phyloP scores from a whole-genome alignment of 2,797 vertebrate species.

The Moxostoma hubbsi region DNA sequence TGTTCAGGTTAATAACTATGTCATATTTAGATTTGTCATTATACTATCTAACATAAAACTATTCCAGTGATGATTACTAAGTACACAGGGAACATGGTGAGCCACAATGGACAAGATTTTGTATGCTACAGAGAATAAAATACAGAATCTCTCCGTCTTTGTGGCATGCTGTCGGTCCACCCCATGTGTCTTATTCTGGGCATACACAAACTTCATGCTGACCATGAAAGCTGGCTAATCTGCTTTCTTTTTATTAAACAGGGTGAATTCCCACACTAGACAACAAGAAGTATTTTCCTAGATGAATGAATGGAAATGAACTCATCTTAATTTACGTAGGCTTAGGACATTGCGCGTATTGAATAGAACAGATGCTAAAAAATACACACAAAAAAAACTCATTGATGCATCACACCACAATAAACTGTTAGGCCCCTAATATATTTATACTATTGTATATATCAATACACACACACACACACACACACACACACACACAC shows the following conservation, averaged over 20 bases:
- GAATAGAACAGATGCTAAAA: no score
- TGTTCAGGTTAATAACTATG: slow-evolving; percentile 53
- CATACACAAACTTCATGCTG: slow-evolving; percentile 32
- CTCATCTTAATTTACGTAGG: neutral
- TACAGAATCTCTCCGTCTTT: slow-evolving; percentile 1
- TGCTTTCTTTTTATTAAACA: slow-evolving; percentile 52
- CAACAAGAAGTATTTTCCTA: neutral
- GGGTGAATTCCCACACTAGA: slow-evolving; percentile 54
- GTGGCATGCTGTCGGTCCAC: slow-evolving; percentile 12
- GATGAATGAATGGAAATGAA: slow-evolving; percentile 4
- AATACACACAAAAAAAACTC: no score
- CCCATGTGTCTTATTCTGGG: neutral
- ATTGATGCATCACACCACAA: no score
- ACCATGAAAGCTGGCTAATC: slow-evolving; percentile 57
- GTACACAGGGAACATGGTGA: slow-evolving; percentile 28
- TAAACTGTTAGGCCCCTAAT: no score
- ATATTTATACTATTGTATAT: no score
- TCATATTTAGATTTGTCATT: slow-evolving; percentile 50
- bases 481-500: no score
- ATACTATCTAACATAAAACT: slow-evolving; percentile 52
- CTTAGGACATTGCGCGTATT: no score
- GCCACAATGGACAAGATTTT: slow-evolving; percentile 2
- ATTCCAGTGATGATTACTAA: slow-evolving; percentile 55
- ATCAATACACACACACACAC: no score
- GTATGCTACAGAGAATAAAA: neutral